phyloP scores from a whole-genome alignment of 64 coral and sea anemone genomes.

The Montipora sp. region DNA sequence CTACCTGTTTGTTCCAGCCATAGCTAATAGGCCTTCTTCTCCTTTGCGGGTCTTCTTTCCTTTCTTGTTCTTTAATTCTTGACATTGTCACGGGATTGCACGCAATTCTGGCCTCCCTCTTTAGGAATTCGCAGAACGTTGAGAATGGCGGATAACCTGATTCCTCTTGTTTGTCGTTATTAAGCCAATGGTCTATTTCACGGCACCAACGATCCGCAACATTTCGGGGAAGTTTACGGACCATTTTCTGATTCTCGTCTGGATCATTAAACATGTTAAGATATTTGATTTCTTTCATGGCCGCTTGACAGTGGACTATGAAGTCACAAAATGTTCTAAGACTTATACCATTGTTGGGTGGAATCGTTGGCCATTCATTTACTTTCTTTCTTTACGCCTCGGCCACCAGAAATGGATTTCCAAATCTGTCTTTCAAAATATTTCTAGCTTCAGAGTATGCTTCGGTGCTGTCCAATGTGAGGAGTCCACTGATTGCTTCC shows the following conservation, averaged over 20 bases:
- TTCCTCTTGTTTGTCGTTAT: background rate
- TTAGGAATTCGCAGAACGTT: constrained; percentile 29
- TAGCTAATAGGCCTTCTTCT: background rate
- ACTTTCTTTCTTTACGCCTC: background rate
- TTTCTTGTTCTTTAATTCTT: constrained; percentile 4
- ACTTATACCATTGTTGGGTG: background rate
- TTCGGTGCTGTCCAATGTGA: background rate
- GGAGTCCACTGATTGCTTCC: constrained; percentile 45
- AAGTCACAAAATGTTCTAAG: background rate
- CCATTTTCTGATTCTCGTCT: background rate
- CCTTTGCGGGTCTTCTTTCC: constrained; percentile 1
- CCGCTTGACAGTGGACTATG: background rate
- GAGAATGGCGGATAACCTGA: constrained; percentile 30
- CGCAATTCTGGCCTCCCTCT: constrained; percentile 39
- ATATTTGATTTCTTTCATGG: background rate
- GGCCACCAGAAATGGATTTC: constrained; percentile 67
- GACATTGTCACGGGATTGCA: constrained; percentile 33
- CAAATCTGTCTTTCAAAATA: constrained; percentile 4
- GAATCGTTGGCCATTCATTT: background rate
- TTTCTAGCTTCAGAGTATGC: constrained; percentile 41
- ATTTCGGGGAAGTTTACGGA: background rate
- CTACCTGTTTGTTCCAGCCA: background rate
- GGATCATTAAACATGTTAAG: background rate
- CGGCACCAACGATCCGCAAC: background rate
- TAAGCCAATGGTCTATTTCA: constrained; percentile 56